Percentiles rank a stretch among this genome's conserved stretches.
phyloP scores from a whole-genome alignment of 2,113 vertebrate genomes.

The Garra rufa region DNA sequence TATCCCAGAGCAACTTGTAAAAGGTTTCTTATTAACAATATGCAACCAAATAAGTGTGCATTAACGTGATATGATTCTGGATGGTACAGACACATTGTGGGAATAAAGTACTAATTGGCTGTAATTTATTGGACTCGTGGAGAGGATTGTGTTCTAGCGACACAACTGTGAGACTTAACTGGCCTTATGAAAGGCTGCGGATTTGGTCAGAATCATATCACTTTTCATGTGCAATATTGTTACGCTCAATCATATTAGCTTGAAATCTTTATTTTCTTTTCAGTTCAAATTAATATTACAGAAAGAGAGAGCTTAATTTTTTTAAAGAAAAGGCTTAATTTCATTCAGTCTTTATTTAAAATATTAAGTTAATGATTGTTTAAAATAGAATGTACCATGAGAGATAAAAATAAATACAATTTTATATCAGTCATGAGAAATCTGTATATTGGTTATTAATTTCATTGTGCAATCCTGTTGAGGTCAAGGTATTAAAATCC shows the following conservation, averaged over 20 bases:
- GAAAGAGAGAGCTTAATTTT: constrained; percentile 63
- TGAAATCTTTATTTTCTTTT: constrained; percentile 69
- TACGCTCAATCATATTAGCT: constrained; percentile 73
- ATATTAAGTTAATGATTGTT: constrained; percentile 82
- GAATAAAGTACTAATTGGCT: constrained; percentile 26
- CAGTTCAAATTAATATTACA: constrained; percentile 73
- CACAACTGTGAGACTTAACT: constrained; percentile 54
- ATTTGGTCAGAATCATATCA: constrained; percentile 70
- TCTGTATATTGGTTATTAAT: constrained; percentile 79
- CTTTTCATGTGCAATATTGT: constrained; percentile 80
- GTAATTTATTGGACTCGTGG: constrained; percentile 27
- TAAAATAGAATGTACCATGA: constrained; percentile 83
- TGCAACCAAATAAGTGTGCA: constrained; percentile 87
- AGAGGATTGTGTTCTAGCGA: constrained; percentile 54
- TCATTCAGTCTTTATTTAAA: constrained; percentile 77
- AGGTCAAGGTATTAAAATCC: constrained; percentile 75
- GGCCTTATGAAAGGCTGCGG: constrained; percentile 56
- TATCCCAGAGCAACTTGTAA: constrained; percentile 79
- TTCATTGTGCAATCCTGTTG: constrained; percentile 75
- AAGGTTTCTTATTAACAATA: constrained; percentile 80
- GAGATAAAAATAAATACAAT: constrained; percentile 80
- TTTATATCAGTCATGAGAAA: constrained; percentile 78
- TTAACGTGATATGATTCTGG: constrained; percentile 77
- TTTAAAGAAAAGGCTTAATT: constrained; percentile 65
- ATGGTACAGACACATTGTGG: constrained; percentile 57